Evolutionary conservation across 2,113 vertebrate genomes (phyloP).

Genomic region (Chunga burmeisteri): DNA sequence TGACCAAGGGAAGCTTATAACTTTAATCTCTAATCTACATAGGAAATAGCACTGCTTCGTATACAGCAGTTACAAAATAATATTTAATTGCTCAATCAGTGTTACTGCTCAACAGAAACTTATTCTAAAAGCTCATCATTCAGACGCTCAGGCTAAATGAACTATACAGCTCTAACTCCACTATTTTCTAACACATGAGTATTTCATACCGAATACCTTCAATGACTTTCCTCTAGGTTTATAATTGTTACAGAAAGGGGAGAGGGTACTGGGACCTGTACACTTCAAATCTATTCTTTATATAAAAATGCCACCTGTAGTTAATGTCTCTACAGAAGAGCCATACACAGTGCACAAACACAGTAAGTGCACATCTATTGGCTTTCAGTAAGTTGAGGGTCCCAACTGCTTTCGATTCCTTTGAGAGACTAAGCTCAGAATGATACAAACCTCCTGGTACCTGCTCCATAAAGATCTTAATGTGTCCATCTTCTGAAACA

Average conservation of each 20-base stretch:
- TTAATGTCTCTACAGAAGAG: neutral
- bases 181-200: neutral
- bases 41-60: neutral
- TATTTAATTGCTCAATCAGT: neutral
- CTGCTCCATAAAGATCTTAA: conserved; percentile 88
- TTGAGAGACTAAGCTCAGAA: neutral
- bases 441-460: conserved; percentile 80
- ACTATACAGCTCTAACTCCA: neutral
- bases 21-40: neutral
- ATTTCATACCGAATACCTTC: neutral
- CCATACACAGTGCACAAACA: neutral
- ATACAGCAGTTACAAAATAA: neutral
- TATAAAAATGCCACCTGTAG: neutral
- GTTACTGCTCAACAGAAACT: neutral
- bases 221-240: neutral
- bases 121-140: neutral
- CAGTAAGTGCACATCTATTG: neutral
- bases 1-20: neutral
- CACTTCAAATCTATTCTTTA: neutral
- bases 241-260: neutral
- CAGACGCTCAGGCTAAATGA: neutral
- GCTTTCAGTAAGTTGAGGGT: neutral
- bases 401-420: neutral
- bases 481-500: conserved; percentile 78
- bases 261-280: neutral